Evolutionary conservation across 2,888 invertebrate genomes (phyloP).

Genomic region (Brachypalpus laphriformis): DNA sequence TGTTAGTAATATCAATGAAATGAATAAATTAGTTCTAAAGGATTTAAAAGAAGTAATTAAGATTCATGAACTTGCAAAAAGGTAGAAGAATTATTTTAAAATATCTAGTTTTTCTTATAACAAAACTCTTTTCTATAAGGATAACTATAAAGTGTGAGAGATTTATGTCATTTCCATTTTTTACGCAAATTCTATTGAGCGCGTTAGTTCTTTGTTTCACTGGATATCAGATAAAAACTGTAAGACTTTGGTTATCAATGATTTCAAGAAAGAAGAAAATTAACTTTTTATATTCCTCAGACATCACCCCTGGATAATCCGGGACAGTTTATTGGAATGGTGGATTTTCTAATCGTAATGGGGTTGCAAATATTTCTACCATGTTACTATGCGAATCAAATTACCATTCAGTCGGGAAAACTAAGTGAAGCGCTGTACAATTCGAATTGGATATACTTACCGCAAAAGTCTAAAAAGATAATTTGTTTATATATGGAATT

Average conservation of each 20-base stretch:
- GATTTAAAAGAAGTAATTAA: conserved; percentile 20
- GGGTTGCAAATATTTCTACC: conserved; percentile 79
- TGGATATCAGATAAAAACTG: conserved; percentile 77
- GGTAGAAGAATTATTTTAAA: no score
- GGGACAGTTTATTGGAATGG: conserved; percentile 59
- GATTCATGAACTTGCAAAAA: conserved; percentile 31
- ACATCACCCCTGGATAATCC: conserved; percentile 38
- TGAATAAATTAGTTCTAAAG: neutral
- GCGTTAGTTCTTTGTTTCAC: conserved; percentile 77
- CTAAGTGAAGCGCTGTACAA: conserved; percentile 76
- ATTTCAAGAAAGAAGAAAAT: neutral
- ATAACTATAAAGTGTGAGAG: conserved; percentile 39
- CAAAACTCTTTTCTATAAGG: conserved; percentile 6
- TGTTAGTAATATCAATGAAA: neutral
- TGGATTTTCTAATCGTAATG: conserved; percentile 77
- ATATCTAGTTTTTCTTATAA: no score
- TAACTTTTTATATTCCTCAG: neutral
- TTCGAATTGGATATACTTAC: conserved; percentile 78
- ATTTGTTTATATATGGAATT: conserved; percentile 78
- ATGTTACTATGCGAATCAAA: conserved; percentile 79
- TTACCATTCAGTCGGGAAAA: conserved; percentile 77
- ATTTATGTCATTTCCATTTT: conserved; percentile 75
- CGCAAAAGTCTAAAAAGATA: conserved; percentile 76
- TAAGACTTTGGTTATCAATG: conserved; percentile 22
- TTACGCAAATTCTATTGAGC: conserved; percentile 78